These are phyloP conservation scores for Arrhopalites spinosus DNA, from an alignment of 2,888 invertebrate species.

Conservation along the genomic window DNA sequence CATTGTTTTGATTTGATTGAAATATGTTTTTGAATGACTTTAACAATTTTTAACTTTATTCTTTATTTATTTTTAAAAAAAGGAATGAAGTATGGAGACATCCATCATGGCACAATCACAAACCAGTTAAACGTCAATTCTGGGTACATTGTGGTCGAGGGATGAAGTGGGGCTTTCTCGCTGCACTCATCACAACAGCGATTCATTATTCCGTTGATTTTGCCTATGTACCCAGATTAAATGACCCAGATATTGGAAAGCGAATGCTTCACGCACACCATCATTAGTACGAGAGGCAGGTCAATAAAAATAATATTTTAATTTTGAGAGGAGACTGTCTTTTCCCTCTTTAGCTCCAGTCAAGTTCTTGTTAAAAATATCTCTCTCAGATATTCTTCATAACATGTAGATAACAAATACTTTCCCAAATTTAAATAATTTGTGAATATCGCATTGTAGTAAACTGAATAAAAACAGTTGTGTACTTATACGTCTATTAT, in stretches of 20 bases:
- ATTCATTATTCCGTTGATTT: background rate
- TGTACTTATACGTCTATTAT: too few species aligned
- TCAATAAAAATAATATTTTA: background rate
- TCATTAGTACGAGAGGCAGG: background rate
- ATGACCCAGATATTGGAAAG: too few species aligned
- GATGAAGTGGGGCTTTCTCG: constrained; percentile 67
- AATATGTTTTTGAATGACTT: constrained; percentile 14
- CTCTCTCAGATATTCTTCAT: too few species aligned
- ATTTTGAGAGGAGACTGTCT: too few species aligned
- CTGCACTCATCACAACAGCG: constrained; percentile 65
- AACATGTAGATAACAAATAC: too few species aligned
- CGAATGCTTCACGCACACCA: too few species aligned
- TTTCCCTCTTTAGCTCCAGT: too few species aligned
- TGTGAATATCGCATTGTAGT: too few species aligned
- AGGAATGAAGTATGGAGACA: constrained; percentile 86
- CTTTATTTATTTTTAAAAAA: constrained; percentile 31
- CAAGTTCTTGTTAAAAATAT: too few species aligned
- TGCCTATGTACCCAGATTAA: too few species aligned
- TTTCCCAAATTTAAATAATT: too few species aligned
- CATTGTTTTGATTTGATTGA: background rate
- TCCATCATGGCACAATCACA: constrained; percentile 31
- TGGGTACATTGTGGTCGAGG: constrained; percentile 68
- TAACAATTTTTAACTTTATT: background rate
- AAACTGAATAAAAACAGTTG: too few species aligned
- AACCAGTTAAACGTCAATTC: constrained; percentile 16